Evolutionary conservation across 2,888 invertebrate genomes (phyloP).

Genomic region (Byasa hedistus): DNA sequence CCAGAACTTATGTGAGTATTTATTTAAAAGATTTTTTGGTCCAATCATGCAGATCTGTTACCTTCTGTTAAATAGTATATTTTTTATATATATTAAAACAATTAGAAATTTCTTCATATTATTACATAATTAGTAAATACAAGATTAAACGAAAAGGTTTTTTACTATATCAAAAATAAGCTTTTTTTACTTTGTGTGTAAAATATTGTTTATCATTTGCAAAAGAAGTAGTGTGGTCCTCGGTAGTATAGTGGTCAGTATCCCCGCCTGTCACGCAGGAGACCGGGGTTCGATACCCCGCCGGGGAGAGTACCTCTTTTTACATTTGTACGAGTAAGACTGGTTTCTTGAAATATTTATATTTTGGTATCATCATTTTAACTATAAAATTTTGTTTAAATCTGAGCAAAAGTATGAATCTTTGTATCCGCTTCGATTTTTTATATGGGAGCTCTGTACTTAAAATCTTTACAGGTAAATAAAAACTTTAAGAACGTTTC

Average conservation of each 20-base stretch:
- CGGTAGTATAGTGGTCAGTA: conserved; percentile 81
- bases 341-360: too few relatives aligned
- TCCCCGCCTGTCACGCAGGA: conserved; percentile 81
- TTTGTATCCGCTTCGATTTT: conserved; percentile 74
- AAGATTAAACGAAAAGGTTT: too few relatives aligned
- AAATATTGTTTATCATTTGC: not conserved
- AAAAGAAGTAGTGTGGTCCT: conserved; percentile 45
- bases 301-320: conserved; percentile 47
- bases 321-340: too few relatives aligned
- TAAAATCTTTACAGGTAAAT: conserved; percentile 16
- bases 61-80: too few relatives aligned
- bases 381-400: not conserved
- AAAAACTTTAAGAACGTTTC: conserved; percentile 23
- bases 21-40: too few relatives aligned
- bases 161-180: too few relatives aligned
- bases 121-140: too few relatives aligned
- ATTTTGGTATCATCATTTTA: not conserved
- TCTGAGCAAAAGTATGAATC: not conserved
- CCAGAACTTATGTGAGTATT: too few relatives aligned
- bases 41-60: too few relatives aligned
- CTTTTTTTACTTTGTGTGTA: too few relatives aligned
- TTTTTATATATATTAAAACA: too few relatives aligned
- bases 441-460: conserved; percentile 57
- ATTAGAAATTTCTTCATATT: too few relatives aligned
- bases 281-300: conserved; percentile 81